Evolutionary conservation across 2,113 vertebrate species (phyloP).

Genomic region (Thunnus maccoyii): DNA sequence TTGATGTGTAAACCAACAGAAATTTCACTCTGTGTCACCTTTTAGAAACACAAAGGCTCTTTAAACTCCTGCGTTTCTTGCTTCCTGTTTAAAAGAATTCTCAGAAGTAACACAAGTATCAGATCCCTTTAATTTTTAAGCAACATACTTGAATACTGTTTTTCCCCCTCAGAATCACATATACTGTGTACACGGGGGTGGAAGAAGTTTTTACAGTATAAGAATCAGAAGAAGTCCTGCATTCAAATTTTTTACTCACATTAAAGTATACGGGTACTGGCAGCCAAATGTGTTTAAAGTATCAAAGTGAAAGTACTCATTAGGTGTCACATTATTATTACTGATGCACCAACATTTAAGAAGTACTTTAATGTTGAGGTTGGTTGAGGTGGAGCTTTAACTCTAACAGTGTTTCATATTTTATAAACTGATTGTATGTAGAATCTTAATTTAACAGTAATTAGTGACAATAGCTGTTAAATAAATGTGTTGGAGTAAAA

Average conservation of each 20-base stretch:
- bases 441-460: too few relatives aligned
- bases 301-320: background rate
- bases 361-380: too few relatives aligned
- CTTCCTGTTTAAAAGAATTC: background rate
- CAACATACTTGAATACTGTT: background rate
- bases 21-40: background rate
- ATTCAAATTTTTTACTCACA: background rate
- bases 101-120: background rate
- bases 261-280: background rate
- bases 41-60: background rate
- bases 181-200: background rate
- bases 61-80: background rate
- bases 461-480: too few relatives aligned
- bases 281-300: background rate
- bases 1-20: background rate
- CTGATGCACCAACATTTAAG: too few relatives aligned
- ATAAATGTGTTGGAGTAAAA: background rate
- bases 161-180: background rate
- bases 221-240: background rate
- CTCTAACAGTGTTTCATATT: too few relatives aligned
- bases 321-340: too few relatives aligned
- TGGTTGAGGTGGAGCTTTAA: too few relatives aligned
- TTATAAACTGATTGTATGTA: too few relatives aligned
- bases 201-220: background rate
- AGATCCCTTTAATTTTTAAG: background rate